phyloP scores from a whole-genome alignment of 2,797 vertebrate genomes.

The Falco berigora region DNA sequence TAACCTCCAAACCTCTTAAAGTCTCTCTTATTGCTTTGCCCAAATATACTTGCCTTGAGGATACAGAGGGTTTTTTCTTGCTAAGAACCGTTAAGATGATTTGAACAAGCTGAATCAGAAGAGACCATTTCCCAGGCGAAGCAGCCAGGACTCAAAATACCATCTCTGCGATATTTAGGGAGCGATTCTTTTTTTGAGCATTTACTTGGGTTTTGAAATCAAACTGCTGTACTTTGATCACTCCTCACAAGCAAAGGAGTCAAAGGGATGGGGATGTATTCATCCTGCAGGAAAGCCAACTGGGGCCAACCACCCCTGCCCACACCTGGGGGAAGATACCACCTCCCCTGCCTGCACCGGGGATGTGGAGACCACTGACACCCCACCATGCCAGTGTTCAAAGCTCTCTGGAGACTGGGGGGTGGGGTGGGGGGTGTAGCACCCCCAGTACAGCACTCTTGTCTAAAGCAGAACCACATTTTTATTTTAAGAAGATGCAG shows the following conservation, averaged over 20 bases:
- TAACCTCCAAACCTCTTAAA: conserved; percentile 44
- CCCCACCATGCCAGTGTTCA: fast-evolving
- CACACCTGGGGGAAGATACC: not conserved
- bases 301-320: not conserved
- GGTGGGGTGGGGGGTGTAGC: not conserved
- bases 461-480: not conserved
- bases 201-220: not conserved
- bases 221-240: not conserved
- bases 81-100: conserved; percentile 25
- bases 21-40: conserved; percentile 54
- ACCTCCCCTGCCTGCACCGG: not conserved
- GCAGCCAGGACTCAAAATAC: not conserved
- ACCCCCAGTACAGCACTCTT: fast-evolving
- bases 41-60: conserved; percentile 64
- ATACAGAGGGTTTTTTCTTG: not conserved
- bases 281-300: not conserved
- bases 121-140: not conserved
- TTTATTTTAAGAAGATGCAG: not conserved
- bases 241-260: not conserved
- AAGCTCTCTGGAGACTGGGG: not conserved
- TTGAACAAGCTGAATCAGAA: conserved; percentile 51
- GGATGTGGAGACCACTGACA: fast-evolving
- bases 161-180: not conserved
- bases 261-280: not conserved
- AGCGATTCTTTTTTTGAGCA: not conserved